Evolutionary conservation across 2,113 vertebrate species (phyloP).

Genomic region (Sinocyclocheilus rhinocerous): DNA sequence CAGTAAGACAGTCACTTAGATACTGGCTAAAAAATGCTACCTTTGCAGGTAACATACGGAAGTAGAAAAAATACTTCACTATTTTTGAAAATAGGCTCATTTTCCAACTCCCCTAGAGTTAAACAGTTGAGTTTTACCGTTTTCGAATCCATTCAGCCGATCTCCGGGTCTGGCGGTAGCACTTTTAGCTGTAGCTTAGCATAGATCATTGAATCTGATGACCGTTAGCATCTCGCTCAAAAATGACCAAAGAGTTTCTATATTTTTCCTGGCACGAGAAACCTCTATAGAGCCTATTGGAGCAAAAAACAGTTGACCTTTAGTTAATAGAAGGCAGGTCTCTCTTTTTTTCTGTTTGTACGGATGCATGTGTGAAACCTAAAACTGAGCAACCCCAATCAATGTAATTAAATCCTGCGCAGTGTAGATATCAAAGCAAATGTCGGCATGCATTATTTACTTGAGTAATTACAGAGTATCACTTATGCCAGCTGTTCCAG

Average conservation of each 20-base stretch:
- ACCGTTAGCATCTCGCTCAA: no score
- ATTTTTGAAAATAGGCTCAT: no score
- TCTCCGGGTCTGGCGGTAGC: no score
- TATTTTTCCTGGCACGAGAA: not conserved
- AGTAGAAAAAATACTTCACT: no score
- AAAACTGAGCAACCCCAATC: conserved; percentile 10
- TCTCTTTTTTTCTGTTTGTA: not conserved
- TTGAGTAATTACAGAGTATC: conserved; percentile 37
- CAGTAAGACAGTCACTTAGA: conserved; percentile 13
- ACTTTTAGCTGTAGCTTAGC: no score
- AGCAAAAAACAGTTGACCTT: not conserved
- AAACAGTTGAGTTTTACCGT: no score
- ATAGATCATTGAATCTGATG: no score
- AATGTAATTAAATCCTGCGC: conserved; percentile 40
- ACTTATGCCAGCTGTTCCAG: conserved; percentile 42
- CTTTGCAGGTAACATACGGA: no score
- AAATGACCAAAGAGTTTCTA: no score
- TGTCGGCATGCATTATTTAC: conserved; percentile 52
- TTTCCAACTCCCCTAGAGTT: no score
- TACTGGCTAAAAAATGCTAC: not conserved
- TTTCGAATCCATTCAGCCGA: no score
- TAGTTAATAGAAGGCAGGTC: not conserved
- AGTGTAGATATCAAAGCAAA: conserved; percentile 49
- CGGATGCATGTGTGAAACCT: not conserved
- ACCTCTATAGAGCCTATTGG: not conserved